These are phyloP conservation scores for Nixonia krombeini DNA, from an alignment of 1,140 invertebrate species.

Conservation along the genomic window DNA sequence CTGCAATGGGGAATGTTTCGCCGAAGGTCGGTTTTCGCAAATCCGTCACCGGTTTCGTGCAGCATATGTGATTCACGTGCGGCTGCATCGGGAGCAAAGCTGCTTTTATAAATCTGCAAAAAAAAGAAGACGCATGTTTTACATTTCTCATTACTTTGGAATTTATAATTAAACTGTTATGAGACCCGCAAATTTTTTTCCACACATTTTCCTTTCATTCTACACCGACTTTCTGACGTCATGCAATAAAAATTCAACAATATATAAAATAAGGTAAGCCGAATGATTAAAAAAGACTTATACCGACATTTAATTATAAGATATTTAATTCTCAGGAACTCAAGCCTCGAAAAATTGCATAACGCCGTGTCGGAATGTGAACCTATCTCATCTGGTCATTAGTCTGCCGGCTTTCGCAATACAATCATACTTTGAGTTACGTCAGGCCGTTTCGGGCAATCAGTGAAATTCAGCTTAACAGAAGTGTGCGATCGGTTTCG, in stretches of 20 bases:
- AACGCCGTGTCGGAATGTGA: slow-evolving; percentile 6
- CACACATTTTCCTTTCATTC: too few relatives aligned
- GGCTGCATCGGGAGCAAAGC: slow-evolving; percentile 80
- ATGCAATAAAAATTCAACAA: too few relatives aligned
- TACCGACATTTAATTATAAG: too few relatives aligned
- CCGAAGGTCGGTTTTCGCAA: slow-evolving; percentile 85
- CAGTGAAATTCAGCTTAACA: background rate
- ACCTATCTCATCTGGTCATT: slow-evolving; percentile 40
- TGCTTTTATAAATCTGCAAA: slow-evolving; percentile 83
- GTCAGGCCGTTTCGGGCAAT: background rate
- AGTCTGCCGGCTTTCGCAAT: slow-evolving; percentile 25
- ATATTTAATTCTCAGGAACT: too few relatives aligned
- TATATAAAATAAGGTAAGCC: too few relatives aligned
- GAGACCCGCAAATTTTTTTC: too few relatives aligned
- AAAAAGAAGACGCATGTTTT: too few relatives aligned
- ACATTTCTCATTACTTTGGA: too few relatives aligned
- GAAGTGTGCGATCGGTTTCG: slow-evolving; percentile 1
- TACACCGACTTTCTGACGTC: too few relatives aligned
- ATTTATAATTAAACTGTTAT: too few relatives aligned
- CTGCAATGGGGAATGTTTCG: slow-evolving; percentile 83
- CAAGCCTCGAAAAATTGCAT: too few relatives aligned
- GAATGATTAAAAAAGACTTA: too few relatives aligned
- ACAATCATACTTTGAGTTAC: background rate
- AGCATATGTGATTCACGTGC: slow-evolving; percentile 76
- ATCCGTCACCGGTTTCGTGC: slow-evolving; percentile 82